Percentiles rank a stretch among this genome's conserved stretches.
phyloP scores from a whole-genome alignment of 37 sponge, comb jelly and placozoan species.

The Corticium candelabrum region DNA sequence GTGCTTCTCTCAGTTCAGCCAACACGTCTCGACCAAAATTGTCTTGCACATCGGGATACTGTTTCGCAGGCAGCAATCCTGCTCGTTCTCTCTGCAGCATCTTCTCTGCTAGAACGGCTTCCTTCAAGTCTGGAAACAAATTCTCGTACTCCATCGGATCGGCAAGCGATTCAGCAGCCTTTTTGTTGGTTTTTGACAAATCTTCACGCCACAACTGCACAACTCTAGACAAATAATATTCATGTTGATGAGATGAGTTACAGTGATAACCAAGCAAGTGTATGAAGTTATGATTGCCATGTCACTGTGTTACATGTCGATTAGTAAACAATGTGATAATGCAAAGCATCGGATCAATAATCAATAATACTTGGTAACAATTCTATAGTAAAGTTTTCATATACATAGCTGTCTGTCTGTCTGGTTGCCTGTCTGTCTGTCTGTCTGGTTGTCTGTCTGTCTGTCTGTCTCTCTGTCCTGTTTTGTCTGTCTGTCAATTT shows the following conservation, averaged over 20 bases:
- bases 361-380: too few relatives aligned
- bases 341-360: too few relatives aligned
- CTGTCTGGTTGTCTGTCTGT: too few relatives aligned
- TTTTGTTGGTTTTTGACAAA: conserved; percentile 59
- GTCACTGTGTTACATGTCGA: background rate
- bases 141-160: conserved; percentile 87
- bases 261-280: too few relatives aligned
- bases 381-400: too few relatives aligned
- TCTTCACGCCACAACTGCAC: conserved; percentile 75
- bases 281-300: background rate
- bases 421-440: too few relatives aligned
- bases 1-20: conserved; percentile 8
- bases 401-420: too few relatives aligned
- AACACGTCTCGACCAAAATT: conserved; percentile 24
- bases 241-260: background rate
- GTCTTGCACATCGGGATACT: conserved; percentile 15
- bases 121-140: conserved; percentile 79
- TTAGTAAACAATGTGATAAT: too few relatives aligned
- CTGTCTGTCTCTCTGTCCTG: too few relatives aligned
- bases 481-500: too few relatives aligned
- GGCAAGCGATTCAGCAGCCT: conserved; percentile 85
- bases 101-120: conserved; percentile 60
- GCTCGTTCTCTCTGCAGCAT: conserved; percentile 13
- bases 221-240: conserved; percentile 22
- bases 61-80: conserved; percentile 35